Evolutionary conservation across 2,888 invertebrate genomes (phyloP).

Genomic region (Tiliacea citrago): DNA sequence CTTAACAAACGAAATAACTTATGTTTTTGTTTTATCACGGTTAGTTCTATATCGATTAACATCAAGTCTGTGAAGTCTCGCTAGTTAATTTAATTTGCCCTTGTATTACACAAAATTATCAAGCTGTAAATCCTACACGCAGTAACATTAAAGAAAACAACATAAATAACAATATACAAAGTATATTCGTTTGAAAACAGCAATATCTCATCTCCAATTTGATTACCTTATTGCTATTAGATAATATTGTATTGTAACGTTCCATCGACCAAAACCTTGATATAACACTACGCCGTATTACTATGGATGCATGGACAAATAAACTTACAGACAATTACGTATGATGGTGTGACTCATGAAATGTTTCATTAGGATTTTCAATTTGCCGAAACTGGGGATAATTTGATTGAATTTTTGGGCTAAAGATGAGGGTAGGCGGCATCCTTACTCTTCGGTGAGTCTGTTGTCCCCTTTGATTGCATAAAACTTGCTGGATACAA

Average conservation of each 20-base stretch:
- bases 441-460: background rate
- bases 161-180: constrained; percentile 15
- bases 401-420: constrained; percentile 20
- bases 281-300: constrained; percentile 25
- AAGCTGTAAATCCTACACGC: background rate
- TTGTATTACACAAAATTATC: background rate
- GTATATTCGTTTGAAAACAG: constrained; percentile 11
- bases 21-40: no score
- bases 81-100: no score
- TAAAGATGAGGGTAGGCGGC: background rate
- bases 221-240: constrained; percentile 21
- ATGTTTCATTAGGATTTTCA: constrained; percentile 27
- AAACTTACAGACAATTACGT: constrained; percentile 8
- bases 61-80: no score
- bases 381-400: constrained; percentile 10
- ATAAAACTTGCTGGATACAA: no score
- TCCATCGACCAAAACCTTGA: constrained; percentile 7
- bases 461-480: background rate
- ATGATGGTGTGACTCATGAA: constrained; percentile 17
- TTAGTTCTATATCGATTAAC: no score
- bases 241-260: constrained; percentile 10
- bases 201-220: constrained; percentile 18
- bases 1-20: no score
- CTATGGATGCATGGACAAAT: constrained; percentile 28
- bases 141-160: constrained; percentile 1